These are phyloP conservation scores for Spilarctia lutea DNA, from an alignment of 2,888 invertebrate genomes.

Conservation along the genomic window DNA sequence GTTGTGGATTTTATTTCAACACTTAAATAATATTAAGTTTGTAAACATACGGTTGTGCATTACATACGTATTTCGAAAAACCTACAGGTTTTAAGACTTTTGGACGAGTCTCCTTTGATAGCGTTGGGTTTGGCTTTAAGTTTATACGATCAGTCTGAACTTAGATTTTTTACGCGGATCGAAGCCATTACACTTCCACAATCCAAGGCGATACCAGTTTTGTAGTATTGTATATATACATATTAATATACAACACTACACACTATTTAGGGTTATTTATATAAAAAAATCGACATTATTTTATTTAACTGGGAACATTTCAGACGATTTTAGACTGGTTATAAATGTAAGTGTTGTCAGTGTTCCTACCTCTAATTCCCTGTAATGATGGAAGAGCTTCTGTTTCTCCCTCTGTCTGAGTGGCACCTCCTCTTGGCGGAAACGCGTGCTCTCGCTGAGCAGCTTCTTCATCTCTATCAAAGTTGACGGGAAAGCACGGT, in stretches of 20 bases:
- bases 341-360: not conserved
- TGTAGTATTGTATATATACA: too few relatives aligned
- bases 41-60: not conserved
- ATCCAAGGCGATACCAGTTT: too few relatives aligned
- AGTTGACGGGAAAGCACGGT: conserved; percentile 96
- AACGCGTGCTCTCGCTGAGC: conserved; percentile 95
- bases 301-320: not conserved
- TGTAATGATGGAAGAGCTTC: conserved; percentile 94
- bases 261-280: not conserved
- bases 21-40: not conserved
- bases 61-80: not conserved
- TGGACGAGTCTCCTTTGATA: not conserved
- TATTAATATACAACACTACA: too few relatives aligned
- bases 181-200: too few relatives aligned
- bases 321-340: not conserved
- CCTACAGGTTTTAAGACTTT: not conserved
- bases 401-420: conserved; percentile 96
- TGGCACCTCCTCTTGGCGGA: conserved; percentile 98
- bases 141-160: too few relatives aligned
- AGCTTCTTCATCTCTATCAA: conserved; percentile 98
- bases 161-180: too few relatives aligned
- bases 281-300: not conserved
- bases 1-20: not conserved
- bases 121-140: too few relatives aligned
- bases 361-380: conserved; percentile 89